Conservation (phyloP, 2,797 vertebrate species). For the Coregonus suidteri region DNA sequence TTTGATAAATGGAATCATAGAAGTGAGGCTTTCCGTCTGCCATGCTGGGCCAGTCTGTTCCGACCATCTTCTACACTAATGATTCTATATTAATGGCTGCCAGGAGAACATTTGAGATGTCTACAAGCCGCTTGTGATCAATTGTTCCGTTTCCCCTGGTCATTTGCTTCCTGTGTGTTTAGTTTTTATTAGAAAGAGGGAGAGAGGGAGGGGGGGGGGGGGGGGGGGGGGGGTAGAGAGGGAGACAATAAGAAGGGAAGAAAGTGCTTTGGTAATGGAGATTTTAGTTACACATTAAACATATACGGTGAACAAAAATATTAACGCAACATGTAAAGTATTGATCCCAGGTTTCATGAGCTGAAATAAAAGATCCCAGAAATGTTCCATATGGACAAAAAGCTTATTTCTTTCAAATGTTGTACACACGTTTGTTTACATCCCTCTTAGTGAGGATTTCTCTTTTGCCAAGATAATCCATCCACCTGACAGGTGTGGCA, state of each 20-base stretch:
- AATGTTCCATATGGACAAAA: too few relatives aligned
- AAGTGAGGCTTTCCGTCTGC: slow-evolving; percentile 75
- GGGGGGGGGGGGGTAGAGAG: too few relatives aligned
- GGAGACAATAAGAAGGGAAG: not conserved
- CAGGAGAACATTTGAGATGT: slow-evolving; percentile 71
- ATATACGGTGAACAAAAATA: too few relatives aligned
- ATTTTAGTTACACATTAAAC: too few relatives aligned
- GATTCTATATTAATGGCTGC: slow-evolving; percentile 75
- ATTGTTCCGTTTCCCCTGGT: slow-evolving; percentile 60
- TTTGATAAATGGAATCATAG: slow-evolving; percentile 73
- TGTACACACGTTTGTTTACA: too few relatives aligned
- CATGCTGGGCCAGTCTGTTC: slow-evolving; percentile 49
- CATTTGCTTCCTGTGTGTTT: slow-evolving; percentile 56
- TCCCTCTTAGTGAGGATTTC: too few relatives aligned
- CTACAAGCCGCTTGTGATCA: slow-evolving; percentile 62
- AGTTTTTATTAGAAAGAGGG: slow-evolving; percentile 52
- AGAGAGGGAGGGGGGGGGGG: slow-evolving; percentile 14
- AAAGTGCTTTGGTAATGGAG: not conserved
- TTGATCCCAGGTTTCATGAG: too few relatives aligned
- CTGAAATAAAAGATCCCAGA: too few relatives aligned
- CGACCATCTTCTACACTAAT: slow-evolving; percentile 68
- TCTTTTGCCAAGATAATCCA: too few relatives aligned
- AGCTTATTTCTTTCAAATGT: too few relatives aligned
- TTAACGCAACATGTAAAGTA: too few relatives aligned
- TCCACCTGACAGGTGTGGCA: too few relatives aligned